phyloP scores from a whole-genome alignment of 2,113 vertebrate species.

The Tupaia tana region DNA sequence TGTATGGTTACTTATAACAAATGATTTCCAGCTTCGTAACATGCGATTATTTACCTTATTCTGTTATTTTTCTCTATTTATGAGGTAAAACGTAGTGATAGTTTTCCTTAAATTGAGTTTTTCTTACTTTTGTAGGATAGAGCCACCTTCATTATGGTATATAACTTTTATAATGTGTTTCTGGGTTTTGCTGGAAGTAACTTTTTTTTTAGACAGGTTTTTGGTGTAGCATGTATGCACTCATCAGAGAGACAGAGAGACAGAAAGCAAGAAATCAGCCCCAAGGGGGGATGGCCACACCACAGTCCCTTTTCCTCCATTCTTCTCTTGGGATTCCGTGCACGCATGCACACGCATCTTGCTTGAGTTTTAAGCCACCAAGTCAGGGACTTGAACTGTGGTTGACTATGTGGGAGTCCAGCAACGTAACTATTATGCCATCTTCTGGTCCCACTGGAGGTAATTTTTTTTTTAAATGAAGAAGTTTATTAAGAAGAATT shows the following conservation, averaged over 20 bases:
- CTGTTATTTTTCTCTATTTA: background rate
- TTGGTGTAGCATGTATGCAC: no score
- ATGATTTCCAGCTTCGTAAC: background rate
- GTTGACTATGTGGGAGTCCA: no score
- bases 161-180: background rate
- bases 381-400: no score
- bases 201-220: background rate
- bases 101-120: conserved; percentile 1
- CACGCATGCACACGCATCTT: no score
- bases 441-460: background rate
- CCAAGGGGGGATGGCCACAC: no score
- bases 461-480: background rate
- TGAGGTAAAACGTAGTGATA: conserved; percentile 29
- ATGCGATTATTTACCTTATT: background rate
- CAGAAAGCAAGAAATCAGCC: no score
- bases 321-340: no score
- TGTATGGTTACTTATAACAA: background rate
- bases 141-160: background rate
- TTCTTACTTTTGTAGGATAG: background rate
- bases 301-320: no score
- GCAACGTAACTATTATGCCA: no score
- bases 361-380: no score
- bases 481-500: background rate
- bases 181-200: conserved; percentile 8
- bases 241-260: no score